Conservation (phyloP, 2,888 invertebrate genomes). For the Epiblema foenella region DNA sequence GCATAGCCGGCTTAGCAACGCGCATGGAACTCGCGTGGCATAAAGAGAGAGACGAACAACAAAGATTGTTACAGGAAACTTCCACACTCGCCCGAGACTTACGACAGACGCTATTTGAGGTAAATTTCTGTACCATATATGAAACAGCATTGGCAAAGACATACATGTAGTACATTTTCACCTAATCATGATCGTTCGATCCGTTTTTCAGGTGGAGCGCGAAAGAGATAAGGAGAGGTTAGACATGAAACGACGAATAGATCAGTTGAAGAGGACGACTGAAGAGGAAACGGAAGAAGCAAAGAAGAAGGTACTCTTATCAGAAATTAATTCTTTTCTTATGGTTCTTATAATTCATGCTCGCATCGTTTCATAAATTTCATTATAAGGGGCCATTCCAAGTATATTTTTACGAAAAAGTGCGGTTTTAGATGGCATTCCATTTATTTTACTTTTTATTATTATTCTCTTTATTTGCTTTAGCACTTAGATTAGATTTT, state of each 20-base stretch:
- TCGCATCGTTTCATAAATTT: too few relatives aligned
- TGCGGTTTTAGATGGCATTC: too few relatives aligned
- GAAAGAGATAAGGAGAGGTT: conserved; percentile 95
- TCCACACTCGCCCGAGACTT: conserved; percentile 95
- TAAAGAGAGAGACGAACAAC: conserved; percentile 96
- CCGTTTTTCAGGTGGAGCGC: conserved; percentile 88
- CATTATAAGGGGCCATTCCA: too few relatives aligned
- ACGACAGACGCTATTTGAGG: conserved; percentile 93
- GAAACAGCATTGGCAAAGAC: too few relatives aligned
- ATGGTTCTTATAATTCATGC: too few relatives aligned
- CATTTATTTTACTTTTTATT: too few relatives aligned
- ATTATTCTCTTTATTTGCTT: too few relatives aligned
- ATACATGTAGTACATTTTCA: background rate
- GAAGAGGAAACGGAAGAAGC: conserved; percentile 96
- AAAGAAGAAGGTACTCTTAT: conserved; percentile 88
- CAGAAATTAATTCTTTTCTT: background rate
- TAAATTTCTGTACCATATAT: conserved; percentile 51
- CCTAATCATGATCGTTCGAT: background rate
- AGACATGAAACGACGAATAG: conserved; percentile 93
- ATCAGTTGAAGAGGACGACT: conserved; percentile 92
- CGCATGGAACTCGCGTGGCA: conserved; percentile 97
- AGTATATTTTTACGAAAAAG: too few relatives aligned
- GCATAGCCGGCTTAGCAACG: conserved; percentile 93
- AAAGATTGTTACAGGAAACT: conserved; percentile 94
- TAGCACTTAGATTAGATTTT: too few relatives aligned